These are phyloP conservation scores for Meloidogyne floridensis DNA, from an alignment of 1,140 invertebrate species.

Conservation along the genomic window DNA sequence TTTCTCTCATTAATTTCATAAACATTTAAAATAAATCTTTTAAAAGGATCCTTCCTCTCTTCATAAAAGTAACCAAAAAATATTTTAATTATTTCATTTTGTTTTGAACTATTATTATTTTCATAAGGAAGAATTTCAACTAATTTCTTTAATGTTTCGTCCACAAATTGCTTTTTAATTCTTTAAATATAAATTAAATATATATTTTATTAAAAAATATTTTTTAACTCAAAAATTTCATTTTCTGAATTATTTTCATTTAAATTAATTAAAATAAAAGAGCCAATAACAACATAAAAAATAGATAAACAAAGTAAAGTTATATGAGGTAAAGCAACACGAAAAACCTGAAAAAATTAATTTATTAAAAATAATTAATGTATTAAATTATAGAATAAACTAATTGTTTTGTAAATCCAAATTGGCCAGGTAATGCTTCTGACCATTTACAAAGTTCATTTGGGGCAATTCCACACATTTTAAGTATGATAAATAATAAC, in stretches of 20 bases:
- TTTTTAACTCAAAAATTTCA: background rate
- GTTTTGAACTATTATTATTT: background rate
- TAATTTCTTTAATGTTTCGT: background rate
- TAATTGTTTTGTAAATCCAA: conserved; percentile 63
- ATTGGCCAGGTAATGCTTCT: conserved; percentile 62
- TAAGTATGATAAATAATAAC: background rate
- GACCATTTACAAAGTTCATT: conserved; percentile 57
- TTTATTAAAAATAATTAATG: background rate
- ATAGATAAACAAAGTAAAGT: conserved; percentile 62
- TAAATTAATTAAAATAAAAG: conserved; percentile 57
- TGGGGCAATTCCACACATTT: conserved; percentile 43
- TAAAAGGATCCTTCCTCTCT: background rate
- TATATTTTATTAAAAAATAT: background rate
- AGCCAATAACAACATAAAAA: conserved; percentile 57
- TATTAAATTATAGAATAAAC: conserved; percentile 36
- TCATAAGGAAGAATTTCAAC: background rate
- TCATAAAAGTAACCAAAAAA: background rate
- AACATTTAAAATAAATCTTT: too few relatives aligned
- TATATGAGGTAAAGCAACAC: conserved; percentile 64
- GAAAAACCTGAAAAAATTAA: conserved; percentile 50
- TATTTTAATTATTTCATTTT: background rate
- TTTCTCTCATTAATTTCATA: too few relatives aligned
- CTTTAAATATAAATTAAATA: background rate
- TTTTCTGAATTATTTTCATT: conserved; percentile 40
- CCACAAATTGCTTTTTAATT: background rate